phyloP scores from a whole-genome alignment of 2,113 vertebrate genomes.

The Podilymbus podiceps region DNA sequence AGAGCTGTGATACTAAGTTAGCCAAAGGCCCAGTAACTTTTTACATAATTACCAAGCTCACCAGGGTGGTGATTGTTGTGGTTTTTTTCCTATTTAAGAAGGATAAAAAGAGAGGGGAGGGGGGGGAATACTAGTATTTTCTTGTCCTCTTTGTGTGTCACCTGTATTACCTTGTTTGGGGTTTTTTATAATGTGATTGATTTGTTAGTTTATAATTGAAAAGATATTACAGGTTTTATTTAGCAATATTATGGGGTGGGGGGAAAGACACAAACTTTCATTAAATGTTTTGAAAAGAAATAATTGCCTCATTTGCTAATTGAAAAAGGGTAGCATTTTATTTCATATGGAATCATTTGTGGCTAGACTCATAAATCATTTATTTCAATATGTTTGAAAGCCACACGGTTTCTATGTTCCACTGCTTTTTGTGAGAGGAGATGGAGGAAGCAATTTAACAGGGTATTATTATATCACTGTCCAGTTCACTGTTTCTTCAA shows the following conservation, averaged over 20 bases:
- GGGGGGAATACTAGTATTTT: constrained; percentile 65
- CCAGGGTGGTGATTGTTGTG: constrained; percentile 29
- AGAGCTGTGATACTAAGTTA: constrained; percentile 69
- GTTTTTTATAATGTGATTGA: constrained; percentile 69
- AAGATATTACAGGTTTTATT: constrained; percentile 77
- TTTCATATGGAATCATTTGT: constrained; percentile 54
- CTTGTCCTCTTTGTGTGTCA: constrained; percentile 76
- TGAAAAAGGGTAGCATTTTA: constrained; percentile 56
- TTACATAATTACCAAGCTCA: constrained; percentile 60
- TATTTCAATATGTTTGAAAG: constrained; percentile 50
- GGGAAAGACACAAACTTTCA: constrained; percentile 66
- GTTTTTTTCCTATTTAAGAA: constrained; percentile 55
- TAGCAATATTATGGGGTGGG: constrained; percentile 67
- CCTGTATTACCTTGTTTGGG: constrained; percentile 67
- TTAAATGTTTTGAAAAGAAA: constrained; percentile 74
- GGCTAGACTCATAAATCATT: constrained; percentile 32
- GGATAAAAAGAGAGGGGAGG: constrained; percentile 2
- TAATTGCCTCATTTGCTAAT: constrained; percentile 74
- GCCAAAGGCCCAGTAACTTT: constrained; percentile 75
- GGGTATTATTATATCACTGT: background rate
- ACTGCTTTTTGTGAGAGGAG: background rate
- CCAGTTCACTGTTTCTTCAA: constrained; percentile 34
- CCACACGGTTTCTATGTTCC: background rate
- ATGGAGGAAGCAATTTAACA: background rate
- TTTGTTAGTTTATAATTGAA: constrained; percentile 75